Percentiles rank a stretch among this genome's conserved stretches.
Conservation (phyloP, 2,797 vertebrate species). For the Thalassophryne amazonica region DNA sequence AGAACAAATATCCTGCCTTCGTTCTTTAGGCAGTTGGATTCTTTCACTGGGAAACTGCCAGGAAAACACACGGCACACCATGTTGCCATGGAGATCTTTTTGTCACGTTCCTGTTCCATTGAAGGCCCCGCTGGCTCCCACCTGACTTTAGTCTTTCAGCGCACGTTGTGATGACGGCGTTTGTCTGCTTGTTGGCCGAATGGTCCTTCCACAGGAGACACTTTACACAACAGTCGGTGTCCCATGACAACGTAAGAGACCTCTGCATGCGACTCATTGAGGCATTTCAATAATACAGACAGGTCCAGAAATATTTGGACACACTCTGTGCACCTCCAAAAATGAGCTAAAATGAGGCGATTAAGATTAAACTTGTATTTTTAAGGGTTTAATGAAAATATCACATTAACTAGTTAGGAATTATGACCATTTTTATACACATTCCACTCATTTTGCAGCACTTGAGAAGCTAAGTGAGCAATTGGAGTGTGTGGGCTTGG, state of each 20-base stretch:
- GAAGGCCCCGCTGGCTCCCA: conserved; percentile 8
- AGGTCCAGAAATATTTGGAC: no score
- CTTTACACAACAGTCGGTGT: conserved; percentile 34
- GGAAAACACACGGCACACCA: conserved; percentile 17
- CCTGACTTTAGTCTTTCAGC: conserved; percentile 13
- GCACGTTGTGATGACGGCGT: conserved; percentile 19
- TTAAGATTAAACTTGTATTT: no score
- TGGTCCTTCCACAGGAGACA: conserved; percentile 6
- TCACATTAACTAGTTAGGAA: no score
- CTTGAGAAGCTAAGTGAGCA: no score
- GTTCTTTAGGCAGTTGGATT: background rate
- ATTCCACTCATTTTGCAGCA: no score
- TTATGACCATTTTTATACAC: no score
- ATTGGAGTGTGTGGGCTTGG: no score
- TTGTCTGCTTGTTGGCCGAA: conserved; percentile 21
- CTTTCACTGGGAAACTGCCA: background rate
- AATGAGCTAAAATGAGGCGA: no score
- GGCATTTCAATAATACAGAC: conserved; percentile 14
- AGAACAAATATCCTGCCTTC: background rate
- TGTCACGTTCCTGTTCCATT: conserved; percentile 35
- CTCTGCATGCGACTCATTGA: conserved; percentile 20
- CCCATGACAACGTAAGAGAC: conserved; percentile 29
- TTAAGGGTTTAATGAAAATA: no score
- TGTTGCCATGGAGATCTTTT: conserved; percentile 31
- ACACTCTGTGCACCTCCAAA: no score